Conservation (phyloP, 2,113 vertebrate genomes). For the Lucifuga dentata region DNA sequence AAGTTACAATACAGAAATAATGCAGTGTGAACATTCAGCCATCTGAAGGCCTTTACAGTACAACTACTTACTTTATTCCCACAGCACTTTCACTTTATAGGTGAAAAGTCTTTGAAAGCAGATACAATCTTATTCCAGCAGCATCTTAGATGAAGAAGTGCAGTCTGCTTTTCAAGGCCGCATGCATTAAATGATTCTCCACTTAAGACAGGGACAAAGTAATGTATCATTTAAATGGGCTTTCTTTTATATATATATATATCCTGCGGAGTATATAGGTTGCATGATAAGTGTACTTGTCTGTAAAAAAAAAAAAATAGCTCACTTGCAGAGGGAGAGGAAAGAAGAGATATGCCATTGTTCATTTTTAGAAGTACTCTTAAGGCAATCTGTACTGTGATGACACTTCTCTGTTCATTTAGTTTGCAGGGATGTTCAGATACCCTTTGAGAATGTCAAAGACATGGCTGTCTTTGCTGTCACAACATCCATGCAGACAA, state of each 20-base stretch:
- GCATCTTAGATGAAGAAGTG: constrained; percentile 34
- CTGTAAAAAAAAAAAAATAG: constrained; percentile 14
- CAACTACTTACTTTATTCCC: constrained; percentile 39
- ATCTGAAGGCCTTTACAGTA: constrained; percentile 44
- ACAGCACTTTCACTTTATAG: constrained; percentile 55
- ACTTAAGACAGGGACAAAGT: constrained; percentile 29
- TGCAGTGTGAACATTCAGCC: constrained; percentile 32
- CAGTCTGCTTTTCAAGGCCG: constrained; percentile 49
- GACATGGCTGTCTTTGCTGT: not conserved
- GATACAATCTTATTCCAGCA: constrained; percentile 61
- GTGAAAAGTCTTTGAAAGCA: constrained; percentile 46
- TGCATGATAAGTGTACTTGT: not conserved
- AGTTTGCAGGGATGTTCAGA: constrained; percentile 4
- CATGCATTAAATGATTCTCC: constrained; percentile 52
- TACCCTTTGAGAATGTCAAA: not conserved
- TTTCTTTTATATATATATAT: constrained; percentile 18
- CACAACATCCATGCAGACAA: constrained; percentile 2
- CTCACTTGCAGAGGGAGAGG: not conserved
- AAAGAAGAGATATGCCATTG: constrained; percentile 7
- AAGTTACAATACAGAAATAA: constrained; percentile 35
- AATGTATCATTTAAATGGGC: constrained; percentile 27
- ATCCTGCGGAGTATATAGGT: not conserved
- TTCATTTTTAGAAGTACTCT: constrained; percentile 14
- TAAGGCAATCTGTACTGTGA: not conserved
- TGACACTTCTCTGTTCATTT: not conserved